Percentiles rank a stretch among this genome's conserved stretches.
Evolutionary conservation across 2,888 invertebrate genomes (phyloP).

Genomic region (Stratiomys singularior): DNA sequence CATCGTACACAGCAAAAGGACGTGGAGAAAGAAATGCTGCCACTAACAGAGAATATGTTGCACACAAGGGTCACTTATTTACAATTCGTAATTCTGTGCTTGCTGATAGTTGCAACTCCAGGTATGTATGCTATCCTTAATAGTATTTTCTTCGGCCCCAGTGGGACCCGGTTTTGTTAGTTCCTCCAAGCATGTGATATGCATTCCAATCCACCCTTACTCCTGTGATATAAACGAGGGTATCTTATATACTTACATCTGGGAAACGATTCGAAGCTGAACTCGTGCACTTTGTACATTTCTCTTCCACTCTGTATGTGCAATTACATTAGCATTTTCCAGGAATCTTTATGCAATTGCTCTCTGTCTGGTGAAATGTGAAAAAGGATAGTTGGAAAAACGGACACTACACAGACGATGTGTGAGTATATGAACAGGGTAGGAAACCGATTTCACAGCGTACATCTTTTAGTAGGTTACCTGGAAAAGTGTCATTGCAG

Average conservation of each 20-base stretch:
- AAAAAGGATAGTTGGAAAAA: conserved; percentile 13
- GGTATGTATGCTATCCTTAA: conserved; percentile 47
- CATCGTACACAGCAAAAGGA: neutral
- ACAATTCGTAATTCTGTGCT: conserved; percentile 53
- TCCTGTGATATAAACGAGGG: too few relatives aligned
- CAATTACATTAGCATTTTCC: conserved; percentile 40
- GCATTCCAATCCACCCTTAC: neutral
- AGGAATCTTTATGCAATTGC: conserved; percentile 30
- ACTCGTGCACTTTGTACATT: neutral
- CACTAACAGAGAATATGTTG: conserved; percentile 51
- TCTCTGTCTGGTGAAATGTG: neutral
- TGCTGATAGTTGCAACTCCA: conserved; percentile 54
- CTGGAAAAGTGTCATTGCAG: conserved; percentile 14
- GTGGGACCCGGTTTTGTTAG: neutral
- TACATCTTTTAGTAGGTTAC: conserved; percentile 12
- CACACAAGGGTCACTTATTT: conserved; percentile 53
- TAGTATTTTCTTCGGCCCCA: conserved; percentile 17
- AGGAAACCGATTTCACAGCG: neutral
- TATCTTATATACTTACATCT: neutral
- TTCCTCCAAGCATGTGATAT: neutral
- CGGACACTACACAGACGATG: neutral
- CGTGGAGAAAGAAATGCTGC: conserved; percentile 21
- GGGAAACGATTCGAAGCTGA: neutral
- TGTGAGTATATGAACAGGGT: neutral
- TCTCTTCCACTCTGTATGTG: neutral